These are phyloP conservation scores for Psephotus haematonotus DNA, from an alignment of 2,113 vertebrate species.

Conservation along the genomic window DNA sequence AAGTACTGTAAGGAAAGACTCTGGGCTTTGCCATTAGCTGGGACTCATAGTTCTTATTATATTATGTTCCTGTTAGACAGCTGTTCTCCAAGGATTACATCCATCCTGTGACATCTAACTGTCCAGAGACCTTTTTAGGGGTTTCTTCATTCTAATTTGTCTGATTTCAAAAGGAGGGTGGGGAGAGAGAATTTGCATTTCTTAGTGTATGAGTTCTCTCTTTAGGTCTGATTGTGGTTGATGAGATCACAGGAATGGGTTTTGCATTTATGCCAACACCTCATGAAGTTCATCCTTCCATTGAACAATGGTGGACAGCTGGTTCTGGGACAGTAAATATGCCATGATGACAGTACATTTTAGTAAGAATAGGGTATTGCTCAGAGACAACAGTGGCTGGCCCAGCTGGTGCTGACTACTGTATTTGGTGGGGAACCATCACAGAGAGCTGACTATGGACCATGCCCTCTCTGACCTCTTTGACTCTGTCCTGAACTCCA, in stretches of 20 bases:
- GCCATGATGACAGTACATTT: neutral
- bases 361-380: neutral
- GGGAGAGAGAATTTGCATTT: fast-evolving
- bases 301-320: neutral
- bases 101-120: neutral
- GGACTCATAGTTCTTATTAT: neutral
- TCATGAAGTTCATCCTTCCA: neutral
- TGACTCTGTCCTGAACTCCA: neutral
- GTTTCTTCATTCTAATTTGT: neutral
- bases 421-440: neutral
- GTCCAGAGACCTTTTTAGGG: neutral
- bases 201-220: neutral
- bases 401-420: neutral
- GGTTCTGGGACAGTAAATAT: neutral
- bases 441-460: neutral
- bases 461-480: neutral
- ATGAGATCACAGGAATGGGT: neutral
- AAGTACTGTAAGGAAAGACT: neutral
- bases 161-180: neutral
- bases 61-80: neutral
- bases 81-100: neutral
- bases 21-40: neutral
- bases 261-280: neutral
- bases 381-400: neutral
- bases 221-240: neutral